Evolutionary conservation across 1,140 invertebrate species (phyloP).

Genomic region (Leptinotarsa undecemlineata): DNA sequence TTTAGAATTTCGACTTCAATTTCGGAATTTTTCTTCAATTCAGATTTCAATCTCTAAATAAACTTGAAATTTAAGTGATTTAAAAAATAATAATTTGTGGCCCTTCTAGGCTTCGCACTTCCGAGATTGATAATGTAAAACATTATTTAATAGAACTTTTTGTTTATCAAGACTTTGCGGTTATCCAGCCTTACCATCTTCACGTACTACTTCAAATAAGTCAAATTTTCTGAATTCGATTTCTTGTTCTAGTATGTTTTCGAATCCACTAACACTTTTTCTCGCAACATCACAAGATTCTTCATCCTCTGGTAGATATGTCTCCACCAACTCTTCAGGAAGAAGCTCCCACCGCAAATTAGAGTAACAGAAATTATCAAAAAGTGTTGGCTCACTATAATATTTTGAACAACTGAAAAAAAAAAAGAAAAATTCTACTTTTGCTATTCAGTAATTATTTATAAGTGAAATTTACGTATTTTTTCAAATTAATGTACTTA

Average conservation of each 20-base stretch:
- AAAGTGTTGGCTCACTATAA: conserved; percentile 53
- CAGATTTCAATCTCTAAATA: too few relatives aligned
- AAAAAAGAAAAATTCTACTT: conserved; percentile 10
- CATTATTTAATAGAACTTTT: too few relatives aligned
- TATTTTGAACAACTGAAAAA: conserved; percentile 45
- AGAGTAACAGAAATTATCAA: conserved; percentile 48
- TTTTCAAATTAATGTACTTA: conserved; percentile 19
- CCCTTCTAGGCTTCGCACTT: too few relatives aligned
- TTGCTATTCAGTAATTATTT: background rate
- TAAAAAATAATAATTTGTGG: too few relatives aligned
- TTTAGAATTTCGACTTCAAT: too few relatives aligned
- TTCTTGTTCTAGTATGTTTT: conserved; percentile 34
- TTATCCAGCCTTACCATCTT: background rate
- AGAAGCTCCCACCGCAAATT: conserved; percentile 38
- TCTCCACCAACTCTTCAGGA: conserved; percentile 40
- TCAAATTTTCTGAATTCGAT: conserved; percentile 55
- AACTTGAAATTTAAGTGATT: too few relatives aligned
- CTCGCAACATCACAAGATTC: conserved; percentile 52
- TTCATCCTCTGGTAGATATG: conserved; percentile 54
- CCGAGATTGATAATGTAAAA: too few relatives aligned
- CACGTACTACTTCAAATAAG: conserved; percentile 54
- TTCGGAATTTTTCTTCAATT: too few relatives aligned
- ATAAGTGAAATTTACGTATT: conserved; percentile 7
- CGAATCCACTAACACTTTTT: conserved; percentile 37
- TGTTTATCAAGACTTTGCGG: too few relatives aligned